Evolutionary conservation across 1,140 invertebrate genomes (phyloP).

Genomic region (Acyrthosiphon pisum): DNA sequence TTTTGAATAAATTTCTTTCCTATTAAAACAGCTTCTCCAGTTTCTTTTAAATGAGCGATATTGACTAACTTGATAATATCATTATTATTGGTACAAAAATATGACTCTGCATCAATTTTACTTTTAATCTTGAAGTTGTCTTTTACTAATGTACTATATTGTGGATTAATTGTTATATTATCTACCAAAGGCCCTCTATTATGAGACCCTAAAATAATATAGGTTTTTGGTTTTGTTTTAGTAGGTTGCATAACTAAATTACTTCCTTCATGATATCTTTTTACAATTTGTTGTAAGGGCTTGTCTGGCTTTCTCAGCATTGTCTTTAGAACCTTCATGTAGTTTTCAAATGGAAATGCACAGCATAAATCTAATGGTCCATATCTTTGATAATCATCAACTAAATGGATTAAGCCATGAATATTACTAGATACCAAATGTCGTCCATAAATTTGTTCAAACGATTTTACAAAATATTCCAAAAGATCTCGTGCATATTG

Average conservation of each 20-base stretch:
- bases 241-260: background rate
- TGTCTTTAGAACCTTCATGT: constrained; percentile 25
- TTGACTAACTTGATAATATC: constrained; percentile 13
- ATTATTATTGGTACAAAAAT: constrained; percentile 7
- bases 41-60: constrained; percentile 38
- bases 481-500: background rate
- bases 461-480: constrained; percentile 24
- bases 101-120: constrained; percentile 27
- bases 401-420: constrained; percentile 22
- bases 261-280: background rate
- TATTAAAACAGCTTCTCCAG: background rate
- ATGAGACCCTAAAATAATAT: background rate
- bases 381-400: constrained; percentile 34
- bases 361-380: constrained; percentile 1
- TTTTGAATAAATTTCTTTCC: background rate
- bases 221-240: background rate
- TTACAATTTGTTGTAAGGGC: constrained; percentile 29
- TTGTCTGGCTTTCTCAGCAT: background rate
- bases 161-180: background rate
- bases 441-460: constrained; percentile 34
- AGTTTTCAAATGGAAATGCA: constrained; percentile 50
- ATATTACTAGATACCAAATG: background rate
- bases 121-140: background rate
- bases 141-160: constrained; percentile 31
- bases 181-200: constrained; percentile 8